Base-by-base conservation (phyloP, 2,888 invertebrate genomes). In the Drosophila cracens region DNA sequence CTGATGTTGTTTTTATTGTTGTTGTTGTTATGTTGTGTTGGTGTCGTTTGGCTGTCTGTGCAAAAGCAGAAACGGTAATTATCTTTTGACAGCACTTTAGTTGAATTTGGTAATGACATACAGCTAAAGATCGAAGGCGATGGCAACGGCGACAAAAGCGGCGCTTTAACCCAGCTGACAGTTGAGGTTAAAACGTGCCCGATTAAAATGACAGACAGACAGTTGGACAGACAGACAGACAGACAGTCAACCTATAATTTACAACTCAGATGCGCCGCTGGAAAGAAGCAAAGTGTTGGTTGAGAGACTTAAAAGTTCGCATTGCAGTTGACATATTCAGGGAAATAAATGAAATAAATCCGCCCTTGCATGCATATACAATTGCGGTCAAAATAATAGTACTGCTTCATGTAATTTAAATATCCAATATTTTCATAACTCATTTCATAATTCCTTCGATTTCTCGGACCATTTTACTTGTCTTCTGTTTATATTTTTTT, bases 101-200 rank as follows among this genome's bases (percentile, higher is more conserved):
- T 76, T 82, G 82, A 80, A 79, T 84, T 87, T 82, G 87, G 82
- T 76, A 85, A 76, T 81, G 85, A 84, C 83, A 84, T 65, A 71
- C 58, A 62, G 74, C 72, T 70, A 81, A 85, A 81, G 77, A 79
- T 86, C 80, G 78, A 74, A 74, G 84, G 71, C 72, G 71, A 58
- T 64, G 70, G 46, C 58, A 48, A 38, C 79, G 66, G 68, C 80
- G 72, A 82, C 83, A 83, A 77, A 79, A 73, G 76, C 81, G 64
- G 66, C 78, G 87, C 78, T 80, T 86, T 89, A 71, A 74, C 79
- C 73, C 46, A 67, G 71, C 75, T 83, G 91, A 90, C 91, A 89
- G 88, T 68, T 82, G 79, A 90, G 91, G 91, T 84, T 91, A 90
- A 90, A 79, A 84, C 88, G 83, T 82, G 90, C 81, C 74, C 88